Evolutionary conservation across 1,140 invertebrate species (phyloP).

Genomic region (Oncopodura yosiiana): DNA sequence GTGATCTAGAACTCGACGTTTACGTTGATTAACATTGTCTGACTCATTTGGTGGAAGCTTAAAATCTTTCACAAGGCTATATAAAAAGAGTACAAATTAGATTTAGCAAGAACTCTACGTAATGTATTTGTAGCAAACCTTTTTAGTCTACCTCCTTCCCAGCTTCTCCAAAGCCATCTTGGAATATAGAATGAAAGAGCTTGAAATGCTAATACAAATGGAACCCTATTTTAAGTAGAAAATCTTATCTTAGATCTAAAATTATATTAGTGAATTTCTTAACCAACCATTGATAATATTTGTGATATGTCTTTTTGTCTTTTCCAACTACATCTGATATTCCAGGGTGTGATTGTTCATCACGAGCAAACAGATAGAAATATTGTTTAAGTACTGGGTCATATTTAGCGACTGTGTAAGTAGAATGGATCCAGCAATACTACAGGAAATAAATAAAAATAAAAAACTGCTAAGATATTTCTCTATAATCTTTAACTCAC

Average conservation of each 20-base stretch:
- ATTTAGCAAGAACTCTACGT: constrained; percentile 50
- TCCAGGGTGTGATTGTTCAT: no score
- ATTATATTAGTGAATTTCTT: no score
- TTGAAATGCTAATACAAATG: constrained; percentile 82
- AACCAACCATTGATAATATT: constrained; percentile 91
- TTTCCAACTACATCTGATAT: constrained; percentile 46
- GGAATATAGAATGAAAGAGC: constrained; percentile 50
- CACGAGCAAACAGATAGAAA: no score
- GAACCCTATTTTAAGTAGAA: no score
- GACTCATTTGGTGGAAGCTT: constrained; percentile 68
- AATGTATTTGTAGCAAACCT: constrained; percentile 75
- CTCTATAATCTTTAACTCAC: no score
- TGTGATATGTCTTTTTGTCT: constrained; percentile 74
- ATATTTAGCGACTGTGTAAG: constrained; percentile 53
- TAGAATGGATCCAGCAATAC: constrained; percentile 68
- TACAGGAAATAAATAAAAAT: no score
- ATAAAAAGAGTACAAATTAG: constrained; percentile 72
- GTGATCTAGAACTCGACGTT: constrained; percentile 70
- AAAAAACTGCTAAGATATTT: no score
- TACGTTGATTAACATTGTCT: constrained; percentile 65
- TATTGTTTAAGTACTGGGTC: no score
- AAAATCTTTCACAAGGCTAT: constrained; percentile 75
- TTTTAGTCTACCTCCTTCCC: constrained; percentile 73
- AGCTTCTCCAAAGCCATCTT: constrained; percentile 64
- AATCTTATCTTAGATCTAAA: no score